A percentile compares a stretch with the other conserved stretches of the same genome.
Evolutionary conservation across 2,888 invertebrate species (phyloP).

Genomic region (Halocaridina rubra): DNA sequence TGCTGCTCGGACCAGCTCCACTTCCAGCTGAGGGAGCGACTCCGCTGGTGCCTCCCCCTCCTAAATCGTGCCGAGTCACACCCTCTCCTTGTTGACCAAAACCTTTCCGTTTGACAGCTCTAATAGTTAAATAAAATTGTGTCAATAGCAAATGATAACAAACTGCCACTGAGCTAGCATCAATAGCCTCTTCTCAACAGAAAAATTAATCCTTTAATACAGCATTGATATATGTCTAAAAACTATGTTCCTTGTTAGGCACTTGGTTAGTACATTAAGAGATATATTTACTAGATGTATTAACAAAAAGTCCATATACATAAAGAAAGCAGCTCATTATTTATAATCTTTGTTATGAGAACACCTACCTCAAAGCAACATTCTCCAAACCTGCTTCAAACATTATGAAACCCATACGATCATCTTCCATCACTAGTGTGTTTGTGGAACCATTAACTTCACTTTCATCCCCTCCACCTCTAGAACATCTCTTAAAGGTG

Average conservation of each 20-base stretch:
- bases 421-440: constrained; percentile 60
- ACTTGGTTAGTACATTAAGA: no score
- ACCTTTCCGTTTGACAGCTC: constrained; percentile 65
- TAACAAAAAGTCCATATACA: no score
- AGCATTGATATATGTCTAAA: no score
- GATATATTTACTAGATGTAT: no score
- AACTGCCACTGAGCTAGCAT: no score
- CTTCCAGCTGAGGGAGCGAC: constrained; percentile 41
- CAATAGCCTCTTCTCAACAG: no score
- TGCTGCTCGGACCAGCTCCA: constrained; percentile 40
- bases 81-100: constrained; percentile 61
- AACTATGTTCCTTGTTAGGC: no score
- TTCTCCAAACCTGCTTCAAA: constrained; percentile 92
- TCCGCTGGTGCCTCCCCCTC: neutral
- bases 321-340: no score
- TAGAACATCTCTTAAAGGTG: constrained; percentile 40
- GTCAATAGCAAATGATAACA: no score
- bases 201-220: no score
- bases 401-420: constrained; percentile 89
- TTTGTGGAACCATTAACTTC: constrained; percentile 13
- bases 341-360: no score
- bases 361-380: constrained; percentile 45
- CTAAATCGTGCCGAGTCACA: constrained; percentile 27
- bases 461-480: constrained; percentile 39
- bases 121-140: no score